Conservation (phyloP, 2,797 vertebrate genomes). For the Megaceryle alcyon region DNA sequence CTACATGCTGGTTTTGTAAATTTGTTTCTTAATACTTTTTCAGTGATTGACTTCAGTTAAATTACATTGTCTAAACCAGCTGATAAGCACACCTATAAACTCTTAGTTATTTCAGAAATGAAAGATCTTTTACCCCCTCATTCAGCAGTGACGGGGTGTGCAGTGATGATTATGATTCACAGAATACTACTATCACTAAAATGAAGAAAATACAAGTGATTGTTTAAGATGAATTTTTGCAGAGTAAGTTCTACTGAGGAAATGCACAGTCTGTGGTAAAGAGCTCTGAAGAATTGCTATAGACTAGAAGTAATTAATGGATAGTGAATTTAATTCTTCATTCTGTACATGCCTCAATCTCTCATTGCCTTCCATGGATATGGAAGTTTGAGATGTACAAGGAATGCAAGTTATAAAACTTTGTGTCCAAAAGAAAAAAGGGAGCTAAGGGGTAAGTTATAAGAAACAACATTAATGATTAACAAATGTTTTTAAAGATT, state of each 20-base stretch:
- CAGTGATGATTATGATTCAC: slow-evolving; percentile 18
- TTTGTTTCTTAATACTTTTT: slow-evolving; percentile 27
- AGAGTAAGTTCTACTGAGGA: background rate
- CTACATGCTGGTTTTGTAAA: background rate
- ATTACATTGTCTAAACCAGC: slow-evolving; percentile 26
- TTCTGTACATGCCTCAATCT: background rate
- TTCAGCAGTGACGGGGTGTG: background rate
- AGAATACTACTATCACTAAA: background rate
- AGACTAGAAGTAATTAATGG: background rate
- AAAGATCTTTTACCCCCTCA: background rate
- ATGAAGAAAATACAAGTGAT: background rate
- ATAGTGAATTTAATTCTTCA: background rate
- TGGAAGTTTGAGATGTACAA: background rate
- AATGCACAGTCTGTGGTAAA: background rate
- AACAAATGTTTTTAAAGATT: background rate
- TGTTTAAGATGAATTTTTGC: background rate
- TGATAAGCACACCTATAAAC: slow-evolving; percentile 32
- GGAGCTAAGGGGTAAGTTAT: background rate
- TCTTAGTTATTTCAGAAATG: slow-evolving; percentile 48
- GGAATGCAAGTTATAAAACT: background rate
- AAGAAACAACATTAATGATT: background rate
- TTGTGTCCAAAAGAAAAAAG: background rate
- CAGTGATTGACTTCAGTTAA: slow-evolving; percentile 34
- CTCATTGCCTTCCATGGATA: background rate
- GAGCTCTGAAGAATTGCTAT: background rate